These are phyloP conservation scores for Megathymus violae DNA, from an alignment of 1,140 invertebrate species.

Conservation along the genomic window DNA sequence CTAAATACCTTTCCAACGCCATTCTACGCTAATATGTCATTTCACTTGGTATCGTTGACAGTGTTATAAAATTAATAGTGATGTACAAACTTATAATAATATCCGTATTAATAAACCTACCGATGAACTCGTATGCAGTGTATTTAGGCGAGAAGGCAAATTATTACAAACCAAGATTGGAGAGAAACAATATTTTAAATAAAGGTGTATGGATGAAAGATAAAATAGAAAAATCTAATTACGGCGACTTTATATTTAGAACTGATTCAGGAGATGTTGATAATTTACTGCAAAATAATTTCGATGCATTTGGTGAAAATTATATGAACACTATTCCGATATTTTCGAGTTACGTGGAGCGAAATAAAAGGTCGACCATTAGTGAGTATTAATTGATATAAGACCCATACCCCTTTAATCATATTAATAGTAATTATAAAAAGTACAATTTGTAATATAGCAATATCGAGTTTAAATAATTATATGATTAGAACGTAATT, in stretches of 20 bases:
- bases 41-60: constrained; percentile 23
- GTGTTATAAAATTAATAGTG: constrained; percentile 34
- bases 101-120: constrained; percentile 44
- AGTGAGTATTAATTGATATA: constrained; percentile 44
- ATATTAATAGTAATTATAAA: no score
- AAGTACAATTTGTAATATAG: no score
- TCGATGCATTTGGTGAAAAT: constrained; percentile 50
- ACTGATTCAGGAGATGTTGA: constrained; percentile 58
- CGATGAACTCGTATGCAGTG: constrained; percentile 26
- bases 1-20: constrained; percentile 38
- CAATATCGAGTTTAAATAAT: no score
- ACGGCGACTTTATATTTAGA: constrained; percentile 57
- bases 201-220: constrained; percentile 66
- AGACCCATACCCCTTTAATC: no score
- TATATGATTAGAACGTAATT: no score
- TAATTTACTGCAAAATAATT: constrained; percentile 54
- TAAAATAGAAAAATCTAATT: constrained; percentile 35
- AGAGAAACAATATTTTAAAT: constrained; percentile 65
- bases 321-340: constrained; percentile 45
- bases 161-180: constrained; percentile 55
- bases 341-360: constrained; percentile 53
- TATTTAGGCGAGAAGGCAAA: constrained; percentile 50
- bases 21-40: constrained; percentile 31
- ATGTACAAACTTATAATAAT: constrained; percentile 45
- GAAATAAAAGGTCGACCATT: constrained; percentile 51